Percentiles rank a stretch among this genome's conserved stretches.
phyloP scores from a whole-genome alignment of 2,888 invertebrate genomes.

The Myathropa florea region DNA sequence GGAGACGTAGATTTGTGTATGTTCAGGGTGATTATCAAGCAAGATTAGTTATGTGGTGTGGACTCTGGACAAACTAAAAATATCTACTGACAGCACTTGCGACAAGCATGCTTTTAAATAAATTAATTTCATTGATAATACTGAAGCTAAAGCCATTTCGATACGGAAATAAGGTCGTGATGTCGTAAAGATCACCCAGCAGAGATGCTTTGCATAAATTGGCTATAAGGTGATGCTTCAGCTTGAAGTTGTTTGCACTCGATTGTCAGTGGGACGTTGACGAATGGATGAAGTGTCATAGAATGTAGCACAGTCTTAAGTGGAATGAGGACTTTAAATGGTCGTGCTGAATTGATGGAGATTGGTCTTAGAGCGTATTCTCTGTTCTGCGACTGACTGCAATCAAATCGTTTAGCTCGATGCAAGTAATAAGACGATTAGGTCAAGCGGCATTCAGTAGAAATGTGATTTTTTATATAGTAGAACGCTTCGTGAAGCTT shows the following conservation, averaged over 20 bases:
- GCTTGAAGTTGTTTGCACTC: background rate
- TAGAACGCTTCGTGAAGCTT: too few species aligned
- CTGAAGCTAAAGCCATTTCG: background rate
- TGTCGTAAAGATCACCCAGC: background rate
- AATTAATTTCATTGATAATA: constrained; percentile 5
- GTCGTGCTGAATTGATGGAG: too few species aligned
- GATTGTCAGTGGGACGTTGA: background rate
- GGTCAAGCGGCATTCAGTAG: too few species aligned
- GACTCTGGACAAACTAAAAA: constrained; percentile 8
- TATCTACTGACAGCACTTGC: constrained; percentile 16
- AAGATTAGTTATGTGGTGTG: background rate
- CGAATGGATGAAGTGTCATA: background rate
- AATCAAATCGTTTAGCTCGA: too few species aligned
- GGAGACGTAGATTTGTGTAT: background rate
- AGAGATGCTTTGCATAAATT: background rate
- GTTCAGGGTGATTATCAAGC: background rate
- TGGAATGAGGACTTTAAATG: background rate
- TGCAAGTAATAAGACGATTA: too few species aligned
- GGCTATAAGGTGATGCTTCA: background rate
- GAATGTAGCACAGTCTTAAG: background rate
- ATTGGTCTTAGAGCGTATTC: too few species aligned
- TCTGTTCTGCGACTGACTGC: too few species aligned
- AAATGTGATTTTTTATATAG: too few species aligned
- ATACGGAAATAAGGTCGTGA: background rate
- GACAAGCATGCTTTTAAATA: constrained; percentile 28